phyloP scores from a whole-genome alignment of 2,797 vertebrate genomes.

The Aselliscus stoliczkanus region DNA sequence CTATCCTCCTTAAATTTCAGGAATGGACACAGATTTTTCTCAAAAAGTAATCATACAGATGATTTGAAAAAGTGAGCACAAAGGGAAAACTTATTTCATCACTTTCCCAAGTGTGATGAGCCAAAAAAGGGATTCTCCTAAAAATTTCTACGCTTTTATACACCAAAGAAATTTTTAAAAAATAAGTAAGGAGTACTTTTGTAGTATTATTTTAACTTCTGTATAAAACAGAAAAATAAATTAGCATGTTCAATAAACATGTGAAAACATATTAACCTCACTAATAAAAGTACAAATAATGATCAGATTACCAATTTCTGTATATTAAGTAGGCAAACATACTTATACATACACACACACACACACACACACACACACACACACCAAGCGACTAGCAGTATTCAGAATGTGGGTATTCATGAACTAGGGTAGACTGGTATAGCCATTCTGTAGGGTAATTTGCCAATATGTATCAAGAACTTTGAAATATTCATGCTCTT shows the following conservation, averaged over 20 bases:
- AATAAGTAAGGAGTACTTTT: neutral
- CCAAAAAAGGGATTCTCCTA: neutral
- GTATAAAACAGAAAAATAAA: neutral
- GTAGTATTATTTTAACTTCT: neutral
- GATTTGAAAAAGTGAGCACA: neutral
- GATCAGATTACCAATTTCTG: neutral
- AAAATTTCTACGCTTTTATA: neutral
- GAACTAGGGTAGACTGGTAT: neutral
- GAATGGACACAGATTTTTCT: neutral
- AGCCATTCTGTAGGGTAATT: neutral
- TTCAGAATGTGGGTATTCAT: neutral
- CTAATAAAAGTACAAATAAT: neutral
- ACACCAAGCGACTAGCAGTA: neutral
- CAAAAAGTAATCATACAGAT: neutral
- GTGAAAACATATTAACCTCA: neutral
- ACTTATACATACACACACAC: neutral
- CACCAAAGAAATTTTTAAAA: neutral
- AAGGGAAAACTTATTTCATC: neutral
- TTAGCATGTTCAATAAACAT: neutral
- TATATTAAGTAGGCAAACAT: neutral
- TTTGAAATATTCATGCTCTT: constrained; percentile 31
- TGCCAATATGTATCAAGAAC: neutral
- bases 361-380: neutral
- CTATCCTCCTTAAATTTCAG: neutral
- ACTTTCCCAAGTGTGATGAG: neutral